Base-by-base conservation (phyloP, 2,888 invertebrate species). In the Ischnus inquisitorius region DNA sequence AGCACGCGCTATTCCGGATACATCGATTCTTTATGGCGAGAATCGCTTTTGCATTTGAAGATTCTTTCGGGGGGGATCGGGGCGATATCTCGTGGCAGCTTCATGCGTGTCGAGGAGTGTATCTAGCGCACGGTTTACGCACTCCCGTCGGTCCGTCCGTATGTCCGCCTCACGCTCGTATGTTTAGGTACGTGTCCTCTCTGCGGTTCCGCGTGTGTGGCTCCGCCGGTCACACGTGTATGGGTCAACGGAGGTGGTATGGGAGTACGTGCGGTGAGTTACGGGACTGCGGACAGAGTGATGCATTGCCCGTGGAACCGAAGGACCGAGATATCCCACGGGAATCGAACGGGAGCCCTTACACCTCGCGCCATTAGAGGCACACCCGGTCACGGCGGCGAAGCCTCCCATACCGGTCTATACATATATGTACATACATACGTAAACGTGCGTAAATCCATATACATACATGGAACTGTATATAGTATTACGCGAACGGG, bases 241-340 rank as follows among this genome's bases (percentile, higher is more conserved):
- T 72, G 75, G 80, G 65, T 72, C 78, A 75, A 28, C 62, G 60
- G 54, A 34, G 77, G 54, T 65, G 81, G 64, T 72, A 62, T 2
- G 77, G 14, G 48, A 22, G 82, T 77, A 54, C 51, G 69, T 72
- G 87, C 85, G 88, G 90, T 92, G 93, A 93, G 92, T 93, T 93
- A 93, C 93, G 92, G 90, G 90, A 86, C 91, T 93, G 93, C 90
- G 92, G 93, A 93, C 93, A 92, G 92, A 90, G 93, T 93, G 93
- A 93, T 93, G 92, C 92, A 93, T 93, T 91, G 92, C 92, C 89
- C 87, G 85, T 81, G 87, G 86, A 92, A 90, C 90, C 90, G 90
- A 90, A 91, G 91, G 91, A 91, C 91, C 88, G 87, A 67, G 91
- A 88, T 84, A 84, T 92, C 93, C 92, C 92, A 90, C 82, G 93